Evolutionary conservation across 2,797 vertebrate genomes (phyloP).

Genomic region (Carcharodon carcharias): DNA sequence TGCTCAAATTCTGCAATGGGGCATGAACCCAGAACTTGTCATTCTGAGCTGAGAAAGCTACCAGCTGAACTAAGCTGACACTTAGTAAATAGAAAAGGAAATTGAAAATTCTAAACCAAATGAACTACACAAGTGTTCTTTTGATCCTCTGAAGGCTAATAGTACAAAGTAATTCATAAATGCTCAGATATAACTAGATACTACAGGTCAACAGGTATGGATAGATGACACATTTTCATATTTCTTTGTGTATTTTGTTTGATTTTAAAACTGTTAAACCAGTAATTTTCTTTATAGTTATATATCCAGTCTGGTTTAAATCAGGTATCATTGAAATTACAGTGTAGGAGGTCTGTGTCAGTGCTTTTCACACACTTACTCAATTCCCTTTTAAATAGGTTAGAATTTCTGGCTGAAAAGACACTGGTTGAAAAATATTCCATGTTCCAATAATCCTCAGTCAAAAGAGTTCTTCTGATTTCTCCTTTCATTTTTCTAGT

Average conservation of each 20-base stretch:
- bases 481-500: neutral
- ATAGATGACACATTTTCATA: neutral
- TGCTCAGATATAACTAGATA: neutral
- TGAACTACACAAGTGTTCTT: neutral
- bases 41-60: neutral
- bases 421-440: neutral
- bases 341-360: neutral
- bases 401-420: neutral
- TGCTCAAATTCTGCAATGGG: neutral
- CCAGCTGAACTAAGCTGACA: neutral
- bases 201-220: neutral
- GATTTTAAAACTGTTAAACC: neutral
- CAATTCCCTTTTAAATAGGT: neutral
- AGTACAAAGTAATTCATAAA: neutral
- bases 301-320: neutral
- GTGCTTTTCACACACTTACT: neutral
- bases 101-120: conserved; percentile 16
- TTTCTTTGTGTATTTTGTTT: neutral
- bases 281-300: neutral
- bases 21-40: neutral
- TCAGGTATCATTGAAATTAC: neutral
- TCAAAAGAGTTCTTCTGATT: neutral
- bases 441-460: neutral
- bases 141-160: neutral
- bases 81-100: neutral